Percentiles rank a stretch among this genome's conserved stretches.
These are phyloP conservation scores for Hycleus cichorii DNA, from an alignment of 1,140 invertebrate species.

Conservation along the genomic window DNA sequence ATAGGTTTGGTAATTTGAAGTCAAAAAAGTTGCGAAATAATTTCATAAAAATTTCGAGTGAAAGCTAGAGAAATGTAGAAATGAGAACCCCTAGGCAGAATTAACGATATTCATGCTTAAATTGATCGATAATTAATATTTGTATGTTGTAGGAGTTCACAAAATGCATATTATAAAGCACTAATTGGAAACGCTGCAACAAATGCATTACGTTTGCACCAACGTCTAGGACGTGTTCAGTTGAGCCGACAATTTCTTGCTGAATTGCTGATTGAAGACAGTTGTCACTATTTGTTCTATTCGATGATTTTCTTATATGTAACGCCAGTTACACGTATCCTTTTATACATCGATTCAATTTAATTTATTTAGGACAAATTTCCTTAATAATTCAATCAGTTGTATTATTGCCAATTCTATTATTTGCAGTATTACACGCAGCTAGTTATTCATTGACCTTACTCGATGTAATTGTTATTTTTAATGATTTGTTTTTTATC, in stretches of 20 bases:
- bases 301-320: constrained; percentile 89
- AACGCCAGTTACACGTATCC: constrained; percentile 81
- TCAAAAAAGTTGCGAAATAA: too few relatives aligned
- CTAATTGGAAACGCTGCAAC: constrained; percentile 87
- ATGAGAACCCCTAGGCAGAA: background rate
- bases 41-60: too few relatives aligned
- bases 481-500: background rate
- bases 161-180: constrained; percentile 84
- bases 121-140: constrained; percentile 3
- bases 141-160: constrained; percentile 58
- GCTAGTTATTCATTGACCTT: constrained; percentile 82
- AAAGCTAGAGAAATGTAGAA: too few relatives aligned
- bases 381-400: constrained; percentile 53
- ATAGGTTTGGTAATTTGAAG: background rate
- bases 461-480: constrained; percentile 72
- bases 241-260: constrained; percentile 75
- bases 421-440: constrained; percentile 87
- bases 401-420: constrained; percentile 78
- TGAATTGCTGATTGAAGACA: constrained; percentile 80
- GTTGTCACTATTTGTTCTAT: constrained; percentile 93
- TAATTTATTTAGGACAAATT: constrained; percentile 23
- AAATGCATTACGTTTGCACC: constrained; percentile 87
- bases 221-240: constrained; percentile 75
- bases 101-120: constrained; percentile 1
- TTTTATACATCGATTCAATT: constrained; percentile 38